Percentiles rank a stretch among this genome's conserved stretches.
These are phyloP conservation scores for Mesocentrotus franciscanus DNA, from an alignment of 53 echinoderm and acorn worm genomes.

Conservation along the genomic window DNA sequence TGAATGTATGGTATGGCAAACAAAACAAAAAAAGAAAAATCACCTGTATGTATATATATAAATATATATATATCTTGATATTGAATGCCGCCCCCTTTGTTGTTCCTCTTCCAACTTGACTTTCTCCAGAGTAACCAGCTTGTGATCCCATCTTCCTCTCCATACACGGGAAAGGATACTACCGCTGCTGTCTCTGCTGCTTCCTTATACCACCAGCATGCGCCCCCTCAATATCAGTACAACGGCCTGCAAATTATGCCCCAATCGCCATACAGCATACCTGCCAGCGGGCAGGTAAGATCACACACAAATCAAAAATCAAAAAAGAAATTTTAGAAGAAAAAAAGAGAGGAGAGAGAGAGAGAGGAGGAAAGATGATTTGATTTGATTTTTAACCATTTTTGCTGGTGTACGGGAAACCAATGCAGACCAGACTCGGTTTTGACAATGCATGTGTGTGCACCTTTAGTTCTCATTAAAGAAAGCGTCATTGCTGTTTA, in stretches of 20 bases:
- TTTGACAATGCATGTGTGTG: not conserved
- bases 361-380: not conserved
- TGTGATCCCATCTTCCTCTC: slow-evolving; percentile 54
- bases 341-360: not conserved
- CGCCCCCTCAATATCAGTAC: slow-evolving; percentile 52
- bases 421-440: not conserved
- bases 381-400: not conserved
- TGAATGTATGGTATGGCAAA: not conserved
- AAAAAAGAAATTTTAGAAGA: slow-evolving; percentile 9
- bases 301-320: slow-evolving; percentile 10
- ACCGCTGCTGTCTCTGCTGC: not conserved
- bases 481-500: not conserved
- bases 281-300: slow-evolving; percentile 64
- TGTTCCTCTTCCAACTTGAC: slow-evolving; percentile 52
- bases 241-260: slow-evolving; percentile 62
- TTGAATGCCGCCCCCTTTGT: slow-evolving; percentile 66
- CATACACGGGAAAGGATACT: slow-evolving; percentile 47
- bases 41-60: slow-evolving; percentile 28
- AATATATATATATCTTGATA: slow-evolving; percentile 30
- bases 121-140: slow-evolving; percentile 47
- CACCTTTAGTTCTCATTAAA: slow-evolving; percentile 11
- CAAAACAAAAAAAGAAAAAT: slow-evolving; percentile 4
- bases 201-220: slow-evolving; percentile 52
- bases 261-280: slow-evolving; percentile 59
- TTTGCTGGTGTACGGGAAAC: not conserved